These are phyloP conservation scores for Shinisaurus crocodilurus DNA, from an alignment of 2,113 vertebrate species.

Conservation along the genomic window DNA sequence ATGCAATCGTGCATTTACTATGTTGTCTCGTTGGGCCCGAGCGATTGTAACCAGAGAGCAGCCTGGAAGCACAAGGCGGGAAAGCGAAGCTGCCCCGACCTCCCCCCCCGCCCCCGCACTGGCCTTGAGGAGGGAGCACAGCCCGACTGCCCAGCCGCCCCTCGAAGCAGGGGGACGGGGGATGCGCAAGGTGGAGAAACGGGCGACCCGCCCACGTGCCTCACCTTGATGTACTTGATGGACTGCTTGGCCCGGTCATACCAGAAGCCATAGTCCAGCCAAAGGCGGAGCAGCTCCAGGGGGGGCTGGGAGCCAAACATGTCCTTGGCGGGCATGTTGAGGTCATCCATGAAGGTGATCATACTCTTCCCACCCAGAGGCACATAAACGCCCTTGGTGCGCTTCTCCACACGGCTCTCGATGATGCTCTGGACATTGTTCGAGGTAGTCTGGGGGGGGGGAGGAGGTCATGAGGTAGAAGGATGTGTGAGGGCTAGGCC, in stretches of 20 bases:
- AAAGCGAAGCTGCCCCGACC: neutral
- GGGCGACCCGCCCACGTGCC: neutral
- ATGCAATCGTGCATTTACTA: no score
- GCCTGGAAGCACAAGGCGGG: neutral
- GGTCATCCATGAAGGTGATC: conserved; percentile 89
- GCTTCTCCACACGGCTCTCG: conserved; percentile 87
- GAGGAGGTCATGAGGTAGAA: neutral
- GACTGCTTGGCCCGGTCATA: conserved; percentile 87
- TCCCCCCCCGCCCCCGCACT: neutral
- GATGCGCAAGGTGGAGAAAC: neutral
- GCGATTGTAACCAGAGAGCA: neutral
- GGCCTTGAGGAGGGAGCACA: neutral
- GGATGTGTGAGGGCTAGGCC: neutral
- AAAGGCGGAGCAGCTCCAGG: conserved; percentile 87
- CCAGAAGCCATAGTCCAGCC: conserved; percentile 93
- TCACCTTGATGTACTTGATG: conserved; percentile 86
- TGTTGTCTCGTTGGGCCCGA: neutral
- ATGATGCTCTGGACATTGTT: conserved; percentile 87
- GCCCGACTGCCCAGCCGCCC: neutral
- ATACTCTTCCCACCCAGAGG: conserved; percentile 85
- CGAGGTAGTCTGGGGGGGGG: conserved; percentile 81
- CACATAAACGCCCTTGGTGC: conserved; percentile 86
- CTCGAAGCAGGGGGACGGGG: neutral
- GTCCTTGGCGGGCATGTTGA: conserved; percentile 90
- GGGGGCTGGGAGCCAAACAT: conserved; percentile 88